Evolutionary conservation across 2,797 vertebrate genomes (phyloP).

Genomic region (Acanthurus lineatus): DNA sequence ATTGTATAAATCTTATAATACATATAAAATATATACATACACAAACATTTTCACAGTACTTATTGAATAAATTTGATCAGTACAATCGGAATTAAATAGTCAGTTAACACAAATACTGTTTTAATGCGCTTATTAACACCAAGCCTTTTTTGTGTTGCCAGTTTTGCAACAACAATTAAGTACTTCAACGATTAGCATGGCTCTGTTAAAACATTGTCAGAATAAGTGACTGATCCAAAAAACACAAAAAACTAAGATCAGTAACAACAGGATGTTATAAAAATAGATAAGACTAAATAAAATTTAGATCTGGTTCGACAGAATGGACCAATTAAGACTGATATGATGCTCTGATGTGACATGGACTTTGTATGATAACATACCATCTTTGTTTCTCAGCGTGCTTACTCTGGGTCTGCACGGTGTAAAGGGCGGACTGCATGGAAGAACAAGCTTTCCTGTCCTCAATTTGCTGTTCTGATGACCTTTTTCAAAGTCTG

Average conservation of each 20-base stretch:
- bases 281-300: background rate
- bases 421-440: background rate
- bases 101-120: no score
- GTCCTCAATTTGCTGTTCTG: constrained; percentile 40
- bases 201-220: no score
- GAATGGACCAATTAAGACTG: no score
- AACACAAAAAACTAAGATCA: background rate
- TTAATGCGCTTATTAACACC: no score
- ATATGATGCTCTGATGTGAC: background rate
- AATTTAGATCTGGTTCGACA: no score
- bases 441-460: constrained; percentile 73
- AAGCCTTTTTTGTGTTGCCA: no score
- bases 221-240: background rate
- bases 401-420: constrained; percentile 20
- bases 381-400: constrained; percentile 83
- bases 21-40: no score
- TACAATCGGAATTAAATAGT: no score
- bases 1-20: no score
- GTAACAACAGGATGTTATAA: background rate
- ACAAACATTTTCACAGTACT: no score
- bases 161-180: background rate
- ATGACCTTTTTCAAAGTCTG: constrained; percentile 86
- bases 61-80: no score
- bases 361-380: background rate
- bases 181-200: background rate